Base-by-base conservation (phyloP, 1,140 invertebrate species). In the Nymphalis io region DNA sequence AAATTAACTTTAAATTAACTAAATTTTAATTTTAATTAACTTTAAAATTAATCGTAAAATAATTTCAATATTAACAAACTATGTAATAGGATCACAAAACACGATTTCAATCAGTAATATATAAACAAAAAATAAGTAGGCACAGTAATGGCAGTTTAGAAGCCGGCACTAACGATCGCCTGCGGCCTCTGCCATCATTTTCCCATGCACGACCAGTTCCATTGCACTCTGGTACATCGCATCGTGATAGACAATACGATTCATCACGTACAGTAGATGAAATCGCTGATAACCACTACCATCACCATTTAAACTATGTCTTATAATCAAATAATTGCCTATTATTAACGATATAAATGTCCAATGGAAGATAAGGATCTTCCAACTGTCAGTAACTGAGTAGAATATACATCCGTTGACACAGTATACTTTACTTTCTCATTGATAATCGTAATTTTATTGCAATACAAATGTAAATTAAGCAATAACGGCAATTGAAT, bases 361-460 rank as follows among this genome's bases (percentile, higher is more conserved):
- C 0, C 27, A 8, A 33, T 33, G 1, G 27, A 33, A 33, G n/a
- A 33, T 33, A 33, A 33, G 27, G 27, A 33, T 33, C 10, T 8
- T 33, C 3, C 4, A 33, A 33, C 10, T 33, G 6, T 33, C 27
- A 33, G 27, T 33, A 33, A 33, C 27, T 4, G 1, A 8, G 27
- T 33, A 33, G 27, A 8, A 8, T 8, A 8, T 33, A 3, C 27
- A 1, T 1, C 27, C 27, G 27, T 33, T 5, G 6, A 3, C 16
- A 20, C 46, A 46, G 16, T 8, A 20, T 8, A 51, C 46, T 21
- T 6, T 18, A 18, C 10, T 18, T 20, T 20, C 16, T 51, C 46
- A 51, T 51, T 51, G 16, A 51, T 51, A 51, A 51, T 21, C 55
- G 42, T 48, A 68, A 68, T 60, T 27, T 23, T 44, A 42, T 20